Percentiles rank a stretch among this genome's conserved stretches.
These are phyloP conservation scores for Lasaia peninsularis DNA, from an alignment of 1,140 invertebrate species.

Conservation along the genomic window DNA sequence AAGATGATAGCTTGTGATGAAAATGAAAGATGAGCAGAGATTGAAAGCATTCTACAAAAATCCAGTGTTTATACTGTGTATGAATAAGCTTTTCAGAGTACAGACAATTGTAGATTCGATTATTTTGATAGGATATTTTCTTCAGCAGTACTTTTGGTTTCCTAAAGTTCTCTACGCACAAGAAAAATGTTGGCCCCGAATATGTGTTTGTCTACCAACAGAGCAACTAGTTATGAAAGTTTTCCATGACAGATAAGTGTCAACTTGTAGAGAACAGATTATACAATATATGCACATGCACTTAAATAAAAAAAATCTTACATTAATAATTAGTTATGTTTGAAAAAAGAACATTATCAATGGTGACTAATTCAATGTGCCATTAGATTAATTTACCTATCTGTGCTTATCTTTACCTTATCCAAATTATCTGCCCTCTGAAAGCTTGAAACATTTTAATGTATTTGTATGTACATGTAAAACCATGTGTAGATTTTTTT, in stretches of 20 bases:
- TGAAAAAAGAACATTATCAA: no score
- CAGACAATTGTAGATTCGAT: conserved; percentile 26
- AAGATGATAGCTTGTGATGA: conserved; percentile 22
- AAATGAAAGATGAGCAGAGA: conserved; percentile 59
- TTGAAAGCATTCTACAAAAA: conserved; percentile 44
- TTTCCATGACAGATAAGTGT: no score
- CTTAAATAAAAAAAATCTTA: no score
- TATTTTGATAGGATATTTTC: background rate
- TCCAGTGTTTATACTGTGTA: conserved; percentile 38
- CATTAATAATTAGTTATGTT: no score
- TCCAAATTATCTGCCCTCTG: conserved; percentile 4
- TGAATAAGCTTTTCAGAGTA: conserved; percentile 46
- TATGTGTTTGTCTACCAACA: no score
- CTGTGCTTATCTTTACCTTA: background rate
- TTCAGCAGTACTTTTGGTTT: no score
- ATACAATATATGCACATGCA: no score
- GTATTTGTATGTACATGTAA: conserved; percentile 76
- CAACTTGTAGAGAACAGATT: no score
- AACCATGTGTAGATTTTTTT: conserved; percentile 76
- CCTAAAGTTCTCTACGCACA: no score
- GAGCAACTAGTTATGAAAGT: no score
- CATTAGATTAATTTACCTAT: background rate
- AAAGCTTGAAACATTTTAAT: conserved; percentile 30
- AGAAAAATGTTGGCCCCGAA: no score
- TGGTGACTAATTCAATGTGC: no score